These are phyloP conservation scores for Danio tinwini DNA, from an alignment of 2,797 vertebrate genomes.

Conservation along the genomic window DNA sequence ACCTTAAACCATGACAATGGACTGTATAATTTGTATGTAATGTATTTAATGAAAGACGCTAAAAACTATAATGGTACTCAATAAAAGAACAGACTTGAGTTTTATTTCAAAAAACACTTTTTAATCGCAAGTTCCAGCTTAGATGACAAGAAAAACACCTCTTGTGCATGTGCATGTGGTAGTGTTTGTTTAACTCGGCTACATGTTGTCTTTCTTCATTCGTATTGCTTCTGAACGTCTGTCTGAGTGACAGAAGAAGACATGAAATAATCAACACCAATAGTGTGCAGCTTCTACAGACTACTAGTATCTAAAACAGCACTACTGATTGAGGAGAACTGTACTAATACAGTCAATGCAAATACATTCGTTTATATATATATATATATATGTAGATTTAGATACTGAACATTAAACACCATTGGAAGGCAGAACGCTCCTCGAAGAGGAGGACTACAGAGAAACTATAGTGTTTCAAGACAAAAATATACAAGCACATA, in stretches of 20 bases:
- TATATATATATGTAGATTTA: background rate
- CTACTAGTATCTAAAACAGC: constrained; percentile 7
- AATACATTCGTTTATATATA: background rate
- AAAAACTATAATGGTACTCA: constrained; percentile 70
- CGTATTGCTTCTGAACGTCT: constrained; percentile 28
- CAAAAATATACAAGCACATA: background rate
- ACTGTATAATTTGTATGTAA: constrained; percentile 87
- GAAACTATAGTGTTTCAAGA: constrained; percentile 5
- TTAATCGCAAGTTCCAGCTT: constrained; percentile 42
- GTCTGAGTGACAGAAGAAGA: constrained; percentile 31
- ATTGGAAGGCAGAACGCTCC: constrained; percentile 17
- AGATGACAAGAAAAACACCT: background rate
- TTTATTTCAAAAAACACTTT: constrained; percentile 33
- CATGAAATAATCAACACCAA: constrained; percentile 28
- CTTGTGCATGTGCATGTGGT: constrained; percentile 1
- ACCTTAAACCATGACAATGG: constrained; percentile 84
- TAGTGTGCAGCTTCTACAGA: constrained; percentile 26
- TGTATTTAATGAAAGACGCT: constrained; percentile 80
- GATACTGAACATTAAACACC: background rate
- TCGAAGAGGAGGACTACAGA: background rate
- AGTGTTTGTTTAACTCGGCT: constrained; percentile 31
- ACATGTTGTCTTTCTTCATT: constrained; percentile 29
- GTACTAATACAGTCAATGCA: background rate
- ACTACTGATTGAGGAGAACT: background rate
- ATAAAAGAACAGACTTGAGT: constrained; percentile 61